Base-by-base conservation (phyloP, 2,888 invertebrate genomes). In the Mimachlamys varia region DNA sequence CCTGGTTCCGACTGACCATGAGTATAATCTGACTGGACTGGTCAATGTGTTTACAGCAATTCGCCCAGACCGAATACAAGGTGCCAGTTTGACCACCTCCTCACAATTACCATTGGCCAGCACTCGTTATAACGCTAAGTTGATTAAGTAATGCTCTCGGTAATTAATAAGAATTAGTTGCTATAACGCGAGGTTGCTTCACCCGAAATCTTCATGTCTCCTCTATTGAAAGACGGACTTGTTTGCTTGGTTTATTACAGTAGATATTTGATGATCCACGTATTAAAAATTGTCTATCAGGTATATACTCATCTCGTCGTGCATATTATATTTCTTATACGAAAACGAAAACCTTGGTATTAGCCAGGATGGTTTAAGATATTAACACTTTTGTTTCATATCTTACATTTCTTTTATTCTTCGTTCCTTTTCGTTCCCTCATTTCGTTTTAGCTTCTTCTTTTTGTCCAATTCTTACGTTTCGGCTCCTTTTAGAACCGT, bases 11-110 rank as follows among this genome's bases (percentile, higher is more conserved):
- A 76, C 33, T 76, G 12, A 33, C 33, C 33, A 76, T 12, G 76
- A 76, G 27, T 76, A 33, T 76, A 33, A 76, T 76, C 76, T 33
- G 33, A 76, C 76, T 33, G 4, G 76, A 76, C 76, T 76, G 76
- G 27, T 33, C 33, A 33, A 76, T 76, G 76, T 76, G 76, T 76
- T 76, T 19, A 76, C 22, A 76, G 76, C 76, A 76, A 76, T 76
- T 76, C 76, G 76, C 12, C 27, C 27, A 76, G 76, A 76, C 76
- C 33, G 76, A 76, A 27, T 33, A 33, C 76, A 33, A 76, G 76
- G 76, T 76, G 76, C 76, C 76, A 76, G 76, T 33, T 33, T 33
- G 76, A 76, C 76, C 76, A 76, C 76, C 33, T 33, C 13, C 76
- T 0, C 33, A 33, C 76, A 76, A 76, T 76, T 76, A 76, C 33